Evolutionary conservation across 2,113 vertebrate genomes (phyloP).

Genomic region (Scalopus aquaticus): DNA sequence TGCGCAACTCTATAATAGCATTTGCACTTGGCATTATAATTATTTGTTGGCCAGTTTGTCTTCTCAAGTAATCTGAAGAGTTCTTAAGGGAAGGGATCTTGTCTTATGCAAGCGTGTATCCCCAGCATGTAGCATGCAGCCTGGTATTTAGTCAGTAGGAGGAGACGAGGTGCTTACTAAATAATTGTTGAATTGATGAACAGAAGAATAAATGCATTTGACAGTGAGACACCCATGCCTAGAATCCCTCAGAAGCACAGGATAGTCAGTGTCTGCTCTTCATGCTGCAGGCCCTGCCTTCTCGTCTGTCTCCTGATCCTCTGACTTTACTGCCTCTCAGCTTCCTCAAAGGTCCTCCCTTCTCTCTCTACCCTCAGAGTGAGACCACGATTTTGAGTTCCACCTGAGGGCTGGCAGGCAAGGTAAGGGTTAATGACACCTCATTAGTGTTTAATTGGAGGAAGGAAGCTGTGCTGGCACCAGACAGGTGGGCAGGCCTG

Average conservation of each 20-base stretch:
- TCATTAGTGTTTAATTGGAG: conserved; percentile 78
- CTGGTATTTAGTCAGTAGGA: background rate
- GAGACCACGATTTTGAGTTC: conserved; percentile 32
- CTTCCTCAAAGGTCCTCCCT: background rate
- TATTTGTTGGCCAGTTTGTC: background rate
- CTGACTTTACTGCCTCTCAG: background rate
- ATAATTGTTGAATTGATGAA: background rate
- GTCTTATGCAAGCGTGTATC: background rate
- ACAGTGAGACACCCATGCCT: background rate
- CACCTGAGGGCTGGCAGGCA: conserved; percentile 56
- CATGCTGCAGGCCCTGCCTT: background rate
- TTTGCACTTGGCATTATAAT: conserved; percentile 1
- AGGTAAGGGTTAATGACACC: conserved; percentile 76
- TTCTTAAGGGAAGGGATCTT: conserved; percentile 34
- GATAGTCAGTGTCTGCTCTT: background rate
- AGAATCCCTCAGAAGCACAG: background rate
- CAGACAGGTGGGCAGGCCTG: conserved; percentile 74
- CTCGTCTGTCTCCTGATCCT: background rate
- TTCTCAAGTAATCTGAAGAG: background rate
- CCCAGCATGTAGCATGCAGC: background rate
- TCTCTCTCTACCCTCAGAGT: background rate
- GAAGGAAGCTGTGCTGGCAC: conserved; percentile 74
- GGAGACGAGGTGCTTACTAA: conserved; percentile 7
- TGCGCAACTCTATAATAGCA: background rate
- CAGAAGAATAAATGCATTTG: background rate